Evolutionary conservation across 2,888 invertebrate genomes (phyloP), one percentile per base, ranked within the genome.

Genomic region (Argyresthia albistria): DNA sequence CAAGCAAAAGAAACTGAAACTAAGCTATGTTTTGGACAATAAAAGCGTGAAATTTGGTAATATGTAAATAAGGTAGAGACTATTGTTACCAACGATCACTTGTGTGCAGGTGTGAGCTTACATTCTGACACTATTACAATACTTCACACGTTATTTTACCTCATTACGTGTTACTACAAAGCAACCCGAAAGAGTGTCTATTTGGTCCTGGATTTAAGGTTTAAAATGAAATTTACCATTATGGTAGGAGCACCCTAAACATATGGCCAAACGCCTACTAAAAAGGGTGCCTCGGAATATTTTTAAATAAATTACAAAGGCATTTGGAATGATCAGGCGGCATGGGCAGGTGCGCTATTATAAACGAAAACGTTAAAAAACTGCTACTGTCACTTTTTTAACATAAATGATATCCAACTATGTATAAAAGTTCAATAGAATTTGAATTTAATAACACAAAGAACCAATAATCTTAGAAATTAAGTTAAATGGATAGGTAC

Each of bases 231-330:
- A 39, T 11, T 1, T 39, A 49, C 49, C 12, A 49, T 25, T 7
- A 37, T 48, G 48, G 37, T 37, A 37, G 12, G 15, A 12, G 15
- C 36, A 36, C 48, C 48, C 48, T 48, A 9, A n/a, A 37, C 10
- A 36, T 48, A 48, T 48, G 48, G 37, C 14, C 48, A 37, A 48
- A 36, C 36, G 48, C 37, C 37, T 37, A 39, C 39, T 48, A 48
- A 35, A 50, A 50, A 16, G 50, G 50, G 50, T 50, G 50, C 43
- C 43, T 16, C 16, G 69, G 72, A 66, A 76, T 79, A 68, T 66
- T 82, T 84, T 82, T 78, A 74, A 81, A 83, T 82, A 79, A 66
- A 80, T 82, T 80, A 79, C 69, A 80, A 73, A 68, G 61, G 65
- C 65, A 69, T 73, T 75, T 70, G 66, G 67, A 39, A 36, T n/a